A percentile compares a stretch with the other conserved stretches of the same genome.
These are phyloP conservation scores for Mythimna pallens DNA, from an alignment of 2,888 invertebrate genomes.

Conservation along the genomic window DNA sequence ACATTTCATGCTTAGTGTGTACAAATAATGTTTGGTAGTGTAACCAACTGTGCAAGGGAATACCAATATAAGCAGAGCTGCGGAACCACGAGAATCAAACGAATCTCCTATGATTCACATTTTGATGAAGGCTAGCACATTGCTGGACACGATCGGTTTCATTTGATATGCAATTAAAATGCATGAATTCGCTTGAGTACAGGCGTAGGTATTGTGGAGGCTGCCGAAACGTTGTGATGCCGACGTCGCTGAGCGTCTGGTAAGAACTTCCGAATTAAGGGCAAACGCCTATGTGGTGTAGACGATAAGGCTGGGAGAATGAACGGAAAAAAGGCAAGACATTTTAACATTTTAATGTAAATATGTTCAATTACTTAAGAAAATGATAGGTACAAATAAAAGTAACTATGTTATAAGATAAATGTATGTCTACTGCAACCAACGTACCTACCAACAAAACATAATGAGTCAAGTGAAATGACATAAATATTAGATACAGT, in stretches of 20 bases:
- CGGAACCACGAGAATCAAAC: conserved; percentile 79
- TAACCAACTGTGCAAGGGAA: conserved; percentile 88
- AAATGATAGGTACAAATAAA: no score
- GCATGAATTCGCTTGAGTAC: conserved; percentile 64
- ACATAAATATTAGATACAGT: no score
- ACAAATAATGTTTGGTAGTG: conserved; percentile 88
- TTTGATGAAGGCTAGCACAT: conserved; percentile 66
- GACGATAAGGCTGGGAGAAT: background rate
- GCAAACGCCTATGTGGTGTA: no score
- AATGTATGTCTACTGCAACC: background rate
- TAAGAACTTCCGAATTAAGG: background rate
- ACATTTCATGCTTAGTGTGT: conserved; percentile 91
- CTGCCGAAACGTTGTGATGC: conserved; percentile 1
- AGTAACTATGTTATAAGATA: background rate
- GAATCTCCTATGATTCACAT: conserved; percentile 77
- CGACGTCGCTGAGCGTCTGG: conserved; percentile 2
- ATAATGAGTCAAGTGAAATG: no score
- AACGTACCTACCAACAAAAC: background rate
- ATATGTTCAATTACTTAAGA: background rate
- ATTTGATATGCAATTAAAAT: conserved; percentile 67
- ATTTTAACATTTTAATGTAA: background rate
- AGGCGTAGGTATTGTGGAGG: conserved; percentile 22
- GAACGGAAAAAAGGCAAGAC: conserved; percentile 2
- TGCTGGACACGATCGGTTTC: conserved; percentile 46
- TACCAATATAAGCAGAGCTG: conserved; percentile 79